Percentiles rank a stretch among this genome's conserved stretches.
These are phyloP conservation scores for Labrus mixtus DNA, from an alignment of 2,113 vertebrate genomes.

Conservation along the genomic window DNA sequence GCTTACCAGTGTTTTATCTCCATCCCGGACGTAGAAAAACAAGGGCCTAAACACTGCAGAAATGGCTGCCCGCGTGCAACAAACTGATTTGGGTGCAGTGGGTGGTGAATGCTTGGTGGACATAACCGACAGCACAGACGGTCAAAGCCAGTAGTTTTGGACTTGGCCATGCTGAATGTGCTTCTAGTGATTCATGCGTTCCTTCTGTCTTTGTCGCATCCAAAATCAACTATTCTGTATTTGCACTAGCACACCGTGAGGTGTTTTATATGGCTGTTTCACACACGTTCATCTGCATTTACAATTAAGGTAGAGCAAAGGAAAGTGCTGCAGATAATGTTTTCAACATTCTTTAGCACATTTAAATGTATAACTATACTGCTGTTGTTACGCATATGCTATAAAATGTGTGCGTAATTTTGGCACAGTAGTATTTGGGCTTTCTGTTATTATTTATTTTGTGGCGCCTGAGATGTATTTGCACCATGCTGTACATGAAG, in stretches of 20 bases:
- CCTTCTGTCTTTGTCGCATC: constrained; percentile 10
- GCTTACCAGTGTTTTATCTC: constrained; percentile 20
- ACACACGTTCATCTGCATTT: background rate
- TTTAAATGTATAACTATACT: too few species aligned
- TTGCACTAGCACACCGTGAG: background rate
- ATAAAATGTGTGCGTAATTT: background rate
- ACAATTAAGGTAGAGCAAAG: background rate
- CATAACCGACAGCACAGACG: constrained; percentile 76
- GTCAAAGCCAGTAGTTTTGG: constrained; percentile 83
- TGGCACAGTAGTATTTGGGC: background rate
- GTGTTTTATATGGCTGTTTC: constrained; percentile 25
- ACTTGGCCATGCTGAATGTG: constrained; percentile 79
- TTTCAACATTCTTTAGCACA: too few species aligned
- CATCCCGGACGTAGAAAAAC: constrained; percentile 13
- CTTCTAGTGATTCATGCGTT: constrained; percentile 32
- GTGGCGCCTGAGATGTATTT: background rate
- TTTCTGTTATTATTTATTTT: constrained; percentile 18
- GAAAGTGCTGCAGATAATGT: background rate
- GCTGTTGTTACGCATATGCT: too few species aligned
- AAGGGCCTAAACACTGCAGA: constrained; percentile 36
- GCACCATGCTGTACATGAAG: constrained; percentile 17
- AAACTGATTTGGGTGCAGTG: constrained; percentile 78
- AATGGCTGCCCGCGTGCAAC: constrained; percentile 77
- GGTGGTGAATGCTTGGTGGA: constrained; percentile 71
- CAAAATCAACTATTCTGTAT: constrained; percentile 13